Evolutionary conservation across 30 jellyfish, hydroid and myxozoan species (phyloP).

Genomic region (Aurelia coerulea): DNA sequence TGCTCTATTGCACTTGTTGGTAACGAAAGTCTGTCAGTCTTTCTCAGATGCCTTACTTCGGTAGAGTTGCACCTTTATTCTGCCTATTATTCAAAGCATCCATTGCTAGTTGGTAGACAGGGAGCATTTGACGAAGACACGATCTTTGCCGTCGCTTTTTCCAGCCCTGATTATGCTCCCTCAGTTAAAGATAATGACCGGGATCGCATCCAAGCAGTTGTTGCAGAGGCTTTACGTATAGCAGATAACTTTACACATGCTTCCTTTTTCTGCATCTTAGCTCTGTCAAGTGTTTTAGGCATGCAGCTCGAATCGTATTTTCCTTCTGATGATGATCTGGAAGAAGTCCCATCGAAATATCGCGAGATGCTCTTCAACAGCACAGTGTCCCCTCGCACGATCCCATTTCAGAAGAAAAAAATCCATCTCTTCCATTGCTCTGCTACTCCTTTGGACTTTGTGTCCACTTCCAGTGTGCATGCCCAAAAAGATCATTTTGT

Average conservation of each 20-base stretch:
- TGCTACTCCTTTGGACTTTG: neutral
- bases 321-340: neutral
- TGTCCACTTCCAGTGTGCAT: neutral
- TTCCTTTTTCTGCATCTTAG: no score
- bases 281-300: no score
- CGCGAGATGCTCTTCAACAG: no score
- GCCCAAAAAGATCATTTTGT: neutral
- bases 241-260: no score
- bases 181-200: neutral
- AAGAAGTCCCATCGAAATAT: no score
- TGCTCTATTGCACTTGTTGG: conserved; percentile 23
- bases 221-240: no score
- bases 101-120: no score
- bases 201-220: neutral
- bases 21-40: neutral
- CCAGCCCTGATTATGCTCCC: neutral
- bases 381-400: no score
- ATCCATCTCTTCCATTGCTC: neutral
- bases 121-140: neutral
- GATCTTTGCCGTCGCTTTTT: neutral
- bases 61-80: neutral
- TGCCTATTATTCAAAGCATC: neutral
- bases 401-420: neutral
- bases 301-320: neutral
- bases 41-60: conserved; percentile 9